Percentiles rank a stretch among this genome's conserved stretches.
phyloP scores from a whole-genome alignment of 2,888 invertebrate species.

The Xestia c-nigrum region DNA sequence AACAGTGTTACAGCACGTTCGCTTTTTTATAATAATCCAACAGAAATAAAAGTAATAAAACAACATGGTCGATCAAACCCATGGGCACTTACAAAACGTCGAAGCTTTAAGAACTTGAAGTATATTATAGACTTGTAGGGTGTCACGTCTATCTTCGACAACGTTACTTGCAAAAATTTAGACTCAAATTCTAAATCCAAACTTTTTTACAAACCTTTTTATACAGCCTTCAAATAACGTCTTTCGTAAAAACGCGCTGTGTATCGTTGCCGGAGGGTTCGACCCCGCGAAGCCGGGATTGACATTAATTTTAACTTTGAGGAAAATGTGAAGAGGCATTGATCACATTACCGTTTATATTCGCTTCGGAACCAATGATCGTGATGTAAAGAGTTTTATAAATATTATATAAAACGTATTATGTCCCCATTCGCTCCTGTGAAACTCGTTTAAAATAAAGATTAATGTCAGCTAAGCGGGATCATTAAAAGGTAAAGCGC shows the following conservation, averaged over 20 bases:
- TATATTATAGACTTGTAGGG: background rate
- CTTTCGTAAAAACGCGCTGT: conserved; percentile 36
- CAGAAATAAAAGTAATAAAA: conserved; percentile 17
- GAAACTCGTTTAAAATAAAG: conserved; percentile 45
- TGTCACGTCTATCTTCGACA: conserved; percentile 15
- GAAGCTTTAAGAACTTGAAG: background rate
- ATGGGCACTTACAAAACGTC: background rate
- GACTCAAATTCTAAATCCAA: background rate
- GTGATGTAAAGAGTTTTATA: conserved; percentile 31
- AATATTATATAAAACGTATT: conserved; percentile 17
- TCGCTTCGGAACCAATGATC: conserved; percentile 40
- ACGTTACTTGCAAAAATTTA: conserved; percentile 10
- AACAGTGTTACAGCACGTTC: conserved; percentile 60
- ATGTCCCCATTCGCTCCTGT: conserved; percentile 14
- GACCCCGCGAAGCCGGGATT: conserved; percentile 72
- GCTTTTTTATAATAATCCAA: conserved; percentile 25
- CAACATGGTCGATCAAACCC: background rate
- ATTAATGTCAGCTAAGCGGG: conserved; percentile 40
- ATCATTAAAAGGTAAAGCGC: conserved; percentile 42
- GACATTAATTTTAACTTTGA: conserved; percentile 70
- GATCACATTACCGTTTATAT: conserved; percentile 52
- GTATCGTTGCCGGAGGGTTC: conserved; percentile 63
- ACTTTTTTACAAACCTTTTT: conserved; percentile 26
- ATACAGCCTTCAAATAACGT: conserved; percentile 30
- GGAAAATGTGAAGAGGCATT: conserved; percentile 52